These are phyloP conservation scores for Branchellion lobata DNA, from an alignment of 2,888 invertebrate genomes.

Conservation along the genomic window DNA sequence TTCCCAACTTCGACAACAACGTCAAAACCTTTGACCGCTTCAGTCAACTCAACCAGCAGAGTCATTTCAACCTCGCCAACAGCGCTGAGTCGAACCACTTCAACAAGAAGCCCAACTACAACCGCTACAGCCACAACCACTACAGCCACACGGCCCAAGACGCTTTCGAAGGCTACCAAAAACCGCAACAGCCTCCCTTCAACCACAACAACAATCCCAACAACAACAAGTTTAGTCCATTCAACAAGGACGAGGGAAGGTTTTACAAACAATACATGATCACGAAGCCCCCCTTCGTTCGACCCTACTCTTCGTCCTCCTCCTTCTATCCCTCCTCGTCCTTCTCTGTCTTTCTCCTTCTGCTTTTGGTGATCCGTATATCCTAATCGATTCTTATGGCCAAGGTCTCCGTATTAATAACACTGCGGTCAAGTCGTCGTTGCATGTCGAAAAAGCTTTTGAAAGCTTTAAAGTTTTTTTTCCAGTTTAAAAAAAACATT, in stretches of 20 bases:
- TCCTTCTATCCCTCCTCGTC: slow-evolving; percentile 7
- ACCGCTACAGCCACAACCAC: neutral
- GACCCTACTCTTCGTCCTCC: neutral
- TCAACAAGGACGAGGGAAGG: neutral
- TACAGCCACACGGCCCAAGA: neutral
- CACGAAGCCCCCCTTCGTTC: neutral
- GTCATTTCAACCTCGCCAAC: neutral
- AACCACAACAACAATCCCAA: neutral
- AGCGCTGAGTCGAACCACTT: neutral
- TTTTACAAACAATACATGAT: slow-evolving; percentile 17
- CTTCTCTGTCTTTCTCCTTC: neutral
- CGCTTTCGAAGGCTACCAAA: neutral
- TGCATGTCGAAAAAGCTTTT: neutral
- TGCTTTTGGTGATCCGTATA: neutral
- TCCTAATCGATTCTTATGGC: too few relatives aligned
- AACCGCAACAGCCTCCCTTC: neutral
- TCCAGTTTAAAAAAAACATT: neutral
- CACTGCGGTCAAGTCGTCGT: neutral
- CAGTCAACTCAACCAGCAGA: neutral
- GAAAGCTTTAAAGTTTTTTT: neutral
- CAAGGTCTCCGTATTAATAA: too few relatives aligned
- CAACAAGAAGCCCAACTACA: neutral
- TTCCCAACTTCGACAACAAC: slow-evolving; percentile 12
- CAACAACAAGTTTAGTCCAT: neutral
- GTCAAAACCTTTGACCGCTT: neutral